Conservation (phyloP, 2,113 vertebrate genomes). For the Esox niger region DNA sequence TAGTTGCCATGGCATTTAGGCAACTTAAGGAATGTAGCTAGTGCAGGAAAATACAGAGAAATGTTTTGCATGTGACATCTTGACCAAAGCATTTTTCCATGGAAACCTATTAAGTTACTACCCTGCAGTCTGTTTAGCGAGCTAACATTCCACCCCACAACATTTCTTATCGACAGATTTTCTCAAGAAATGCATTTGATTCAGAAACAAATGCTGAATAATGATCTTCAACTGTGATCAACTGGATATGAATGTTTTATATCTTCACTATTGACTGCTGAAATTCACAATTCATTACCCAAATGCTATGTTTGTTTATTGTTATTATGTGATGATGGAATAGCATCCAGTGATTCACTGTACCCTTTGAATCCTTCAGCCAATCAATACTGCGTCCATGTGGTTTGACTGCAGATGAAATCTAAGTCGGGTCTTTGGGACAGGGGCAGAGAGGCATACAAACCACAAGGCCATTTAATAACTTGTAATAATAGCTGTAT, state of each 20-base stretch:
- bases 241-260: background rate
- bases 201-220: background rate
- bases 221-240: background rate
- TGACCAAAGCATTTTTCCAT: background rate
- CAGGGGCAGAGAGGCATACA: conserved; percentile 12
- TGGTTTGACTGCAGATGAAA: conserved; percentile 53
- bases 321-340: conserved; percentile 25
- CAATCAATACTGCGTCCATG: conserved; percentile 58
- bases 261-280: background rate
- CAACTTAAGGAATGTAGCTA: background rate
- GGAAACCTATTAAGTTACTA: background rate
- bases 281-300: conserved; percentile 2
- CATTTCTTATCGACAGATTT: too few relatives aligned
- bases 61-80: background rate
- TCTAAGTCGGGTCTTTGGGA: conserved; percentile 51
- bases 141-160: too few relatives aligned
- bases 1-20: conserved; percentile 1
- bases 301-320: conserved; percentile 34
- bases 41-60: background rate
- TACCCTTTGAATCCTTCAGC: conserved; percentile 65
- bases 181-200: too few relatives aligned
- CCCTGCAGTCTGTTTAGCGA: too few relatives aligned
- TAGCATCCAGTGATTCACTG: conserved; percentile 41
- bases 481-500: conserved; percentile 45
- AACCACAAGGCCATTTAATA: conserved; percentile 56